phyloP scores from a whole-genome alignment of 2,888 invertebrate genomes.

The Parelbella ahira region DNA sequence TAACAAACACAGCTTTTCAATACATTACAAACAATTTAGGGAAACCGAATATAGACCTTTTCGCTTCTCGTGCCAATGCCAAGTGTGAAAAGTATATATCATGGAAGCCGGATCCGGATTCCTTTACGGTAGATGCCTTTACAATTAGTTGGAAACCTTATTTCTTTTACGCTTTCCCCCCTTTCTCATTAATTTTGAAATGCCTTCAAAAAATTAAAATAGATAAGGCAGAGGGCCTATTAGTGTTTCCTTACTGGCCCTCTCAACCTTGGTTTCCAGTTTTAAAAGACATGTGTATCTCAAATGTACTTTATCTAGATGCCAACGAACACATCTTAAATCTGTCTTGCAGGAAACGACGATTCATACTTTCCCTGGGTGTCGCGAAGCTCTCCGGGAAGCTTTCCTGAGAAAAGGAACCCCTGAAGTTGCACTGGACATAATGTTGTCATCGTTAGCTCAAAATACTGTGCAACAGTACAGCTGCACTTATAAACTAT shows the following conservation, averaged over 20 bases:
- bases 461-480: constrained; percentile 22
- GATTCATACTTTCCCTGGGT: constrained; percentile 26
- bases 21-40: neutral
- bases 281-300: constrained; percentile 20
- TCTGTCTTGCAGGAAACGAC: constrained; percentile 13
- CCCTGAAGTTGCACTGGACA: constrained; percentile 13
- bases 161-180: constrained; percentile 30
- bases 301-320: constrained; percentile 27
- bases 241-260: constrained; percentile 33
- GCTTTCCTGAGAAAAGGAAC: constrained; percentile 11
- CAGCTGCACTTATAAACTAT: constrained; percentile 12
- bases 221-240: constrained; percentile 31
- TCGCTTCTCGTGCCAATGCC: constrained; percentile 2
- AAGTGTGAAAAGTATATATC: neutral
- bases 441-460: constrained; percentile 23
- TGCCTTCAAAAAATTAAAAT: constrained; percentile 28
- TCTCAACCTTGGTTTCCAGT: constrained; percentile 34
- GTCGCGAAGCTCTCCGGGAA: constrained; percentile 24
- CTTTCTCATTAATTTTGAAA: constrained; percentile 19
- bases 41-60: neutral
- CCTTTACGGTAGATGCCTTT: constrained; percentile 23
- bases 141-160: constrained; percentile 23
- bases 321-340: constrained; percentile 22
- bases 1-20: neutral
- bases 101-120: constrained; percentile 26